Base-by-base conservation (phyloP, 2,113 vertebrate species). In the Cacatua alba region DNA sequence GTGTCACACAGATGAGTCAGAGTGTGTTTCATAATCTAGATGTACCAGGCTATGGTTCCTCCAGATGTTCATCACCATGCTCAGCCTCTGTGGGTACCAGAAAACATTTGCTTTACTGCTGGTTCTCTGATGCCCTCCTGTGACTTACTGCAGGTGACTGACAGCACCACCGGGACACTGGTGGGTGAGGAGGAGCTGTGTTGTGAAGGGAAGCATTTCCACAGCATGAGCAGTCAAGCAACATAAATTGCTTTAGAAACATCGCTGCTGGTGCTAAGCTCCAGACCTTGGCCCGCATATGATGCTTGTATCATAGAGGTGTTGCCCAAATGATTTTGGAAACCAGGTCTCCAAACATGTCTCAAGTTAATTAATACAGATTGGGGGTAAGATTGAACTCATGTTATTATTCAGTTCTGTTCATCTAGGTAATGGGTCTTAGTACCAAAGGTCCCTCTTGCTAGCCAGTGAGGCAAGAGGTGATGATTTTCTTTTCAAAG, bases 1-100 rank as follows among this genome's bases (percentile, higher is more conserved):
- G 28, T 0, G 0, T n/a, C 62, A 41, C 9, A 3, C 0, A 0
- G 37, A 84, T 95, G 88, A 94, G 51, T 96, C 77, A 75, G 8
- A 59, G 21, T 1, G 5, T 21, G 46, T 39, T 91, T 62, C 80
- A 69, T 87, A 72, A 92, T 94, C 92, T 91, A 95, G 69, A 39
- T 69, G 48, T n/a, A 70, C 29, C 0, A 1, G 41, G 63, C 17
- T 72, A 20, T 0, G 6, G n/a, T 13, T 89, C 37, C n/a, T 85
- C 25, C 35, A 51, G 60, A 83, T 0, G 0, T 51, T 72, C 43
- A 46, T 23, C 16, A 53, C n/a, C 0, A 0, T 20, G 35, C 17
- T 29, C 72, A 87, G 74, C 72, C 29, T 57, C 52, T 85, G 55
- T 43, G 29, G 49, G 72, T 33, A 86, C 35, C 63, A 74, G 28